Conservation (phyloP, 2,888 invertebrate genomes). For the Epinotia nisella region DNA sequence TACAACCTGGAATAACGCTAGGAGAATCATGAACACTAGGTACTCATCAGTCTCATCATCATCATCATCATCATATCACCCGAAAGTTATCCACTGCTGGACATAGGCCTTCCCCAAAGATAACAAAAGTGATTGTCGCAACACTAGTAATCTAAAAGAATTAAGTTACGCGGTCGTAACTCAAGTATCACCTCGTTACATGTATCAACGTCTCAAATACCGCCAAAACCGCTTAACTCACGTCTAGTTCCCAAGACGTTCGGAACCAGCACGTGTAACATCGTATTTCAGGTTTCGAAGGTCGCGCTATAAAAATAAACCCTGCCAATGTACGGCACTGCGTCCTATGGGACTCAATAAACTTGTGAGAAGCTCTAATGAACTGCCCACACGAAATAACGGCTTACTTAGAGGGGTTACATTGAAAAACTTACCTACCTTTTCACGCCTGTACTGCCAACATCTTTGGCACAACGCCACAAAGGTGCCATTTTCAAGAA, state of each 20-base stretch:
- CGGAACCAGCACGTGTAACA: not conserved
- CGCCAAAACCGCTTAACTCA: not conserved
- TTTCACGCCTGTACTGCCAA: too few relatives aligned
- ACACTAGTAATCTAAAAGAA: too few relatives aligned
- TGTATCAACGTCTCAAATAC: not conserved
- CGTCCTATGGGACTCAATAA: conserved; percentile 33
- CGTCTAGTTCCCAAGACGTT: not conserved
- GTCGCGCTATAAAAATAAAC: conserved; percentile 36
- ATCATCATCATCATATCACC: too few relatives aligned
- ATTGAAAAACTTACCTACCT: not conserved
- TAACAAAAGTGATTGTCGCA: too few relatives aligned
- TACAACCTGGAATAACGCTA: too few relatives aligned
- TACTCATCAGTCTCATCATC: too few relatives aligned
- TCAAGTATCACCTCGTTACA: not conserved
- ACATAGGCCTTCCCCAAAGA: too few relatives aligned
- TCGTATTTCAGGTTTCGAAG: conserved; percentile 26
- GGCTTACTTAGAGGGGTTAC: not conserved
- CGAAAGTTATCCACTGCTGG: too few relatives aligned
- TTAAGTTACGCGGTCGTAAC: not conserved
- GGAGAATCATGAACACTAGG: too few relatives aligned
- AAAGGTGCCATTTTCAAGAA: too few relatives aligned
- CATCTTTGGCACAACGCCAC: too few relatives aligned
- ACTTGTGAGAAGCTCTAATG: conserved; percentile 32
- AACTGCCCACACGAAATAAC: conserved; percentile 19
- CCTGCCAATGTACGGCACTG: conserved; percentile 17